phyloP scores from a whole-genome alignment of 2,113 vertebrate species.

The Nanger granti region DNA sequence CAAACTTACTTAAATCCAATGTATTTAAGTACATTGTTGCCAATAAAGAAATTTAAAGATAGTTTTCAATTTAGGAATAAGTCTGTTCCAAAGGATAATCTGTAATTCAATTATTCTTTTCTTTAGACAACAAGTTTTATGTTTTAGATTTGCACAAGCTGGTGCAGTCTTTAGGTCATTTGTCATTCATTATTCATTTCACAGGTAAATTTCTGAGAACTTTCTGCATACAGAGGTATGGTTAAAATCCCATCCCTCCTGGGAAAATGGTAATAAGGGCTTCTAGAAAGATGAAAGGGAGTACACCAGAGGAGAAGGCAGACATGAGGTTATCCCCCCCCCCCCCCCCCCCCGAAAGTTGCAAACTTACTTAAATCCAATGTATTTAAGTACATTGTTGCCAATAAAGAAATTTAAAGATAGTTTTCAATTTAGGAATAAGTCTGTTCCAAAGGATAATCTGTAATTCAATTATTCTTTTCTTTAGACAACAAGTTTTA shows the following conservation, averaged over 20 bases:
- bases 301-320: not conserved
- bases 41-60: not conserved
- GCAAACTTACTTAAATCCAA: not conserved
- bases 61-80: not conserved
- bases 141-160: not conserved
- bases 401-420: not conserved
- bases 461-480: not conserved
- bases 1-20: not conserved
- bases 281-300: not conserved
- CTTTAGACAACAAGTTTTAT: not conserved
- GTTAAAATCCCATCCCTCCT: not conserved
- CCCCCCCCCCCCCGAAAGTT: not conserved
- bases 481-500: not conserved
- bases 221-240: not conserved
- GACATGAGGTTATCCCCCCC: not conserved
- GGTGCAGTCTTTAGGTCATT: not conserved
- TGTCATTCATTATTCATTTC: not conserved
- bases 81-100: not conserved
- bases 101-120: not conserved
- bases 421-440: not conserved
- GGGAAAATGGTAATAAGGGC: not conserved
- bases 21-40: not conserved
- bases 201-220: not conserved
- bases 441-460: not conserved
- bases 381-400: not conserved